phyloP scores from a whole-genome alignment of 2,797 vertebrate genomes.

The Hemibagrus guttatus region DNA sequence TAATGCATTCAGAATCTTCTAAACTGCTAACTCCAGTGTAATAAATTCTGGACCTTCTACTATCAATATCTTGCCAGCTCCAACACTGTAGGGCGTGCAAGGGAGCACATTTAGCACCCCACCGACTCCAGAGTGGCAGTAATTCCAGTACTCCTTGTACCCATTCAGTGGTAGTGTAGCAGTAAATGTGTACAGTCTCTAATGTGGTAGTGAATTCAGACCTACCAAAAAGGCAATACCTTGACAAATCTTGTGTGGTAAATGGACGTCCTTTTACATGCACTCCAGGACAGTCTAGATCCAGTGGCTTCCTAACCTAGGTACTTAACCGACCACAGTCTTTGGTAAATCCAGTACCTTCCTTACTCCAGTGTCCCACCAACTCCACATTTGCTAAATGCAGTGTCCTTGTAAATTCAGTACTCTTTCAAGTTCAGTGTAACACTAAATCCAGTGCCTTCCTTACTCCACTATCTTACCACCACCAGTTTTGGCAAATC shows the following conservation, averaged over 20 bases:
- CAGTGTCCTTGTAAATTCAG: not conserved
- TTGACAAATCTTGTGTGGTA: not conserved
- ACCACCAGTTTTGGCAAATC: not conserved
- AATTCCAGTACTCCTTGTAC: not conserved
- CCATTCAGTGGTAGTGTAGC: not conserved
- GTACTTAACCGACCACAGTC: not conserved
- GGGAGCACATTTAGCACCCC: not conserved
- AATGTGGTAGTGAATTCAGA: not conserved
- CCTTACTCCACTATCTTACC: not conserved
- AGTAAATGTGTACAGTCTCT: not conserved
- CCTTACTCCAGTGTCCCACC: not conserved
- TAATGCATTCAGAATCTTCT: slow-evolving; percentile 4
- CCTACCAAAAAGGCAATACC: not conserved
- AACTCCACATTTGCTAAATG: not conserved
- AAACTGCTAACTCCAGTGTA: not conserved
- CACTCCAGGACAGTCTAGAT: not conserved
- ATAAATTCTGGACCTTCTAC: not conserved
- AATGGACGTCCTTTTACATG: not conserved
- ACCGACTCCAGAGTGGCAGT: not conserved
- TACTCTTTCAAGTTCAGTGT: not conserved
- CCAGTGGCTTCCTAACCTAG: not conserved
- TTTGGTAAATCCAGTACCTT: not conserved
- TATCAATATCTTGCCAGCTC: not conserved
- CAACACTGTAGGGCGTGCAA: not conserved
- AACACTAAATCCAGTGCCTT: not conserved